These are phyloP conservation scores for Auanema sp. DNA, from an alignment of 2,888 invertebrate genomes.

Conservation along the genomic window DNA sequence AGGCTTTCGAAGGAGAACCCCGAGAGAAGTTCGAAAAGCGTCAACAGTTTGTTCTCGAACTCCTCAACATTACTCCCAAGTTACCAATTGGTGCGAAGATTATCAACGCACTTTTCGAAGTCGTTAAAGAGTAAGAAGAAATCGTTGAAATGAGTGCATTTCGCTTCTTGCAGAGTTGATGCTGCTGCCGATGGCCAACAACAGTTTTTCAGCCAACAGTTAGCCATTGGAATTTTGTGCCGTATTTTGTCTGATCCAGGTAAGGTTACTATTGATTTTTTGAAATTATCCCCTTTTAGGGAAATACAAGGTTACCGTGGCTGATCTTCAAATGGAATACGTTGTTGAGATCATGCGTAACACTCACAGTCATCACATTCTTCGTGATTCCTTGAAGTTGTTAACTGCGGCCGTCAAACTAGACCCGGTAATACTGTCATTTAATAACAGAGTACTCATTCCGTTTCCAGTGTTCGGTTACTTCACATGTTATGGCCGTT, in stretches of 20 bases:
- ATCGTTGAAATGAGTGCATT: background rate
- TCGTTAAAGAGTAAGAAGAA: conserved; percentile 43
- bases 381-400: conserved; percentile 85
- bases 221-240: conserved; percentile 78
- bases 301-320: conserved; percentile 25
- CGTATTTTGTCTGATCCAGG: conserved; percentile 45
- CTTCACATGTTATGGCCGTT: conserved; percentile 91
- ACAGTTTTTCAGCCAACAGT: conserved; percentile 68
- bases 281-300: conserved; percentile 22
- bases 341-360: conserved; percentile 85
- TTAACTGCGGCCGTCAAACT: conserved; percentile 79
- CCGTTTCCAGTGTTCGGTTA: conserved; percentile 71
- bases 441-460: background rate
- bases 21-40: conserved; percentile 29
- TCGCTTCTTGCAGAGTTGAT: conserved; percentile 7
- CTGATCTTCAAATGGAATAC: conserved; percentile 72
- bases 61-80: conserved; percentile 25
- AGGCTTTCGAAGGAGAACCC: conserved; percentile 14
- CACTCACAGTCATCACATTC: conserved; percentile 90
- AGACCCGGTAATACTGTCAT: conserved; percentile 70
- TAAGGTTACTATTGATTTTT: conserved; percentile 25
- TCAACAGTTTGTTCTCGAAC: conserved; percentile 41
- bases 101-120: conserved; percentile 35
- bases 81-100: conserved; percentile 31
- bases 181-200: conserved; percentile 6